Evolutionary conservation across 2,113 vertebrate species (phyloP).

Genomic region (Nerophis lumbriciformis): DNA sequence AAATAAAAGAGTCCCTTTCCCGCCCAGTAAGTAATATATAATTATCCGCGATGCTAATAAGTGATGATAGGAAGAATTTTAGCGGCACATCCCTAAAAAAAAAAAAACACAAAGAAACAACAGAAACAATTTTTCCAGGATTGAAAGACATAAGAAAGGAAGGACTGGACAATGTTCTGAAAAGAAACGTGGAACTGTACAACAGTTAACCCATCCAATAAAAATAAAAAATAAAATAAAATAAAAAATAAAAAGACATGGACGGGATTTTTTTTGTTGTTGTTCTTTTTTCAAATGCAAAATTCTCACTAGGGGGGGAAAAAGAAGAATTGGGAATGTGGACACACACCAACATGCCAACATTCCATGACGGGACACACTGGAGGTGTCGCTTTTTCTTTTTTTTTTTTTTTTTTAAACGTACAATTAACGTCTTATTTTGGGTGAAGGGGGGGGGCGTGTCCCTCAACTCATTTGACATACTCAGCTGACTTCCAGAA

Average conservation of each 20-base stretch:
- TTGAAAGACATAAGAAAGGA: slow-evolving; percentile 21
- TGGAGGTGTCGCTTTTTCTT: no score
- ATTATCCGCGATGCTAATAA: no score
- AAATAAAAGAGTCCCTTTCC: no score
- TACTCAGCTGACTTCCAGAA: slow-evolving; percentile 99
- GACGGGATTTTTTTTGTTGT: slow-evolving; percentile 35
- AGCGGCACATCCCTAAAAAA: no score
- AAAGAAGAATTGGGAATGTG: slow-evolving; percentile 22
- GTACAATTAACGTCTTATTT: background rate
- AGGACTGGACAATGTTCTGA: slow-evolving; percentile 33
- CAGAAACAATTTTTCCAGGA: slow-evolving; percentile 1
- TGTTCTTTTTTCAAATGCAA: slow-evolving; percentile 37
- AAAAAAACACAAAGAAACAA: no score
- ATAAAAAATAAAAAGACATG: slow-evolving; percentile 11
- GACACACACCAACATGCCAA: slow-evolving; percentile 58
- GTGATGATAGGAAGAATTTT: no score
- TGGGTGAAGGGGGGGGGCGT: background rate
- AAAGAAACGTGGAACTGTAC: slow-evolving; percentile 57
- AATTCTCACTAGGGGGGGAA: slow-evolving; percentile 24
- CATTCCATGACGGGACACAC: slow-evolving; percentile 45
- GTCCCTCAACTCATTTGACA: slow-evolving; percentile 77
- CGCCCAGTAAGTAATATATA: no score
- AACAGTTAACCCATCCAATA: slow-evolving; percentile 59
- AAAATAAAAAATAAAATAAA: slow-evolving; percentile 20
- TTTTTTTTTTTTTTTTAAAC: background rate